These are phyloP conservation scores for Lycopodina hypogea DNA, from an alignment of 37 sponge, comb jelly and placozoan species.

Conservation along the genomic window DNA sequence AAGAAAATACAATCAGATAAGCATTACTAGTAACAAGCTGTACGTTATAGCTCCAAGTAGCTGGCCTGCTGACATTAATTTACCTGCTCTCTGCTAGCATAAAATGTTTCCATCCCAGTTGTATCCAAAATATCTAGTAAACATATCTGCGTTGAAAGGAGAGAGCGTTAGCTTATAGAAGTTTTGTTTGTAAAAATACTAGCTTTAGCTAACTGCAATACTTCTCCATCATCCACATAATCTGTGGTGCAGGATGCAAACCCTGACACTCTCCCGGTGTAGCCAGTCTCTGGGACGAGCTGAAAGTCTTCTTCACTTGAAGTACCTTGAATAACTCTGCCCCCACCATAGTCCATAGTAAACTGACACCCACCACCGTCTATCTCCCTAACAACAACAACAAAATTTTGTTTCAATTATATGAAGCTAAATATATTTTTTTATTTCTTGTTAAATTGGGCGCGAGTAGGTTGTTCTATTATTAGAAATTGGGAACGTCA, in stretches of 20 bases:
- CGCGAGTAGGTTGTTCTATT: too few species aligned
- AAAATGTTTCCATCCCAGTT: conserved; percentile 98
- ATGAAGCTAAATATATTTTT: too few species aligned
- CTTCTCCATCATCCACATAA: conserved; percentile 79
- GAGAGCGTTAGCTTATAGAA: too few species aligned
- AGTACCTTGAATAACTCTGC: conserved; percentile 35
- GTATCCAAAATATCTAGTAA: conserved; percentile 97
- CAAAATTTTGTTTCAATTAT: too few species aligned
- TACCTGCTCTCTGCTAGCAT: conserved; percentile 87
- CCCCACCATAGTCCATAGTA: conserved; percentile 87
- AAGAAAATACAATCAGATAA: background rate
- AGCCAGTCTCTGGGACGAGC: conserved; percentile 55
- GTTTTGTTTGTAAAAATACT: background rate
- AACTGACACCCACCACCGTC: too few species aligned
- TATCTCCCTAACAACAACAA: too few species aligned
- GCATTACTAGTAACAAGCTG: too few species aligned
- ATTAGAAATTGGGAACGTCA: too few species aligned
- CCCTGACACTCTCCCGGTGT: conserved; percentile 40
- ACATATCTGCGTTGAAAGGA: conserved; percentile 58
- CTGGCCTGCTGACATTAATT: background rate
- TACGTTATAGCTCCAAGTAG: too few species aligned
- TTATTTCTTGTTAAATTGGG: too few species aligned
- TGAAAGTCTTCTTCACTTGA: conserved; percentile 55
- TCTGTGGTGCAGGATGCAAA: background rate
- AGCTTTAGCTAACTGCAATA: conserved; percentile 6